A percentile compares a stretch with the other conserved stretches of the same genome.
These are phyloP conservation scores for Hyla sarda DNA, from an alignment of 2,113 vertebrate genomes.

Conservation along the genomic window DNA sequence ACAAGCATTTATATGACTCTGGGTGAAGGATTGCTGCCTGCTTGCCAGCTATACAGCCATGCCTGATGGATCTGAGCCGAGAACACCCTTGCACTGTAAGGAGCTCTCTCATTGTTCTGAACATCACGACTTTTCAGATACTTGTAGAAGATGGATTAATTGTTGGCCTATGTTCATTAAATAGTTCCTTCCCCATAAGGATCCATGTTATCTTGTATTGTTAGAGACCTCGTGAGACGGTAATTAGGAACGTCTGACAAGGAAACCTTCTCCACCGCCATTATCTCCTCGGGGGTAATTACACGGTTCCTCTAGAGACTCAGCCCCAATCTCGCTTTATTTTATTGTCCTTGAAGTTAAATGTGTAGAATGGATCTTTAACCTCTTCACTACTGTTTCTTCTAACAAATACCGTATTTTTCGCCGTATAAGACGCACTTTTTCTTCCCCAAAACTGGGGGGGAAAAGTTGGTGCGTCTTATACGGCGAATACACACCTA, in stretches of 20 bases:
- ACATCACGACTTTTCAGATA: not conserved
- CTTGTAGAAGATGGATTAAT: slow-evolving; percentile 10
- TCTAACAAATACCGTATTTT: too few relatives aligned
- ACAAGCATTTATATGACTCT: not conserved
- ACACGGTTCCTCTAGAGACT: slow-evolving; percentile 29
- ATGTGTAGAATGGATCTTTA: not conserved
- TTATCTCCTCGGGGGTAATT: slow-evolving; percentile 56
- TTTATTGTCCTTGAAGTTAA: not conserved
- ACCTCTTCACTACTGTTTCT: not conserved
- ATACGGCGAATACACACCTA: too few relatives aligned
- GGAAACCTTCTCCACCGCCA: slow-evolving; percentile 24
- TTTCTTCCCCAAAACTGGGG: too few relatives aligned
- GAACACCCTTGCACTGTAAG: not conserved
- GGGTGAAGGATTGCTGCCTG: not conserved
- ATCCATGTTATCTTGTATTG: slow-evolving; percentile 29
- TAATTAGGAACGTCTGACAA: slow-evolving; percentile 46
- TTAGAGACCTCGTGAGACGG: slow-evolving; percentile 26
- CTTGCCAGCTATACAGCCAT: not conserved
- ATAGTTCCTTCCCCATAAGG: slow-evolving; percentile 34
- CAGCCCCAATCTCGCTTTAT: slow-evolving; percentile 12
- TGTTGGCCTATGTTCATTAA: slow-evolving; percentile 18
- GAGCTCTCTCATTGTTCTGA: not conserved
- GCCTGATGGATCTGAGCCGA: not conserved
- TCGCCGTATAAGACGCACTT: too few relatives aligned
- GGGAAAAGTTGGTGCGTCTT: too few relatives aligned